Percentiles rank a stretch among this genome's conserved stretches.
Evolutionary conservation across 2,888 invertebrate species (phyloP).

Genomic region (Agriopis leucophaearia): DNA sequence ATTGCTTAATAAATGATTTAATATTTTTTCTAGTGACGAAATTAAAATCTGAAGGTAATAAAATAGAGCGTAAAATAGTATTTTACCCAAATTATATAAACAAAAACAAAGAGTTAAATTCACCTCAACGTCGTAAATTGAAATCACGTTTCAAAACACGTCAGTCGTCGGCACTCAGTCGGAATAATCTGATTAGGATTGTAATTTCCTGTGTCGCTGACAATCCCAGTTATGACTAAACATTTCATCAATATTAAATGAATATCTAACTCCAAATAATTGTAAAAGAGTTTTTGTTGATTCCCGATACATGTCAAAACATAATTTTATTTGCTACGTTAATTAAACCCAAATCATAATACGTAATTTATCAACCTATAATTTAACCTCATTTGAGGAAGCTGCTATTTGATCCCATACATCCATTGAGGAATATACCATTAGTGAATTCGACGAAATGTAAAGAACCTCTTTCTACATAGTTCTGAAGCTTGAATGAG

Average conservation of each 20-base stretch:
- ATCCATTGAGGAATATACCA: too few relatives aligned
- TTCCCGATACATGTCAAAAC: neutral
- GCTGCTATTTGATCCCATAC: too few relatives aligned
- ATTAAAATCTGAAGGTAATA: too few relatives aligned
- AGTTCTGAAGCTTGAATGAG: too few relatives aligned
- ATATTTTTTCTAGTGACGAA: too few relatives aligned
- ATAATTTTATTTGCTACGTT: neutral
- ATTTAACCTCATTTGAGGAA: too few relatives aligned
- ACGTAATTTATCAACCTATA: too few relatives aligned
- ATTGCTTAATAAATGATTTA: too few relatives aligned
- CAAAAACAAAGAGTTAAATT: constrained; percentile 39
- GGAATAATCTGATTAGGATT: constrained; percentile 77
- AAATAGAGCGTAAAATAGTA: too few relatives aligned
- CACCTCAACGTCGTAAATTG: constrained; percentile 45
- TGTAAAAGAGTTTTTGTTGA: neutral
- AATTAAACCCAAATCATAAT: neutral
- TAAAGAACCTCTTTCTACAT: too few relatives aligned
- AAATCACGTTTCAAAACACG: constrained; percentile 49
- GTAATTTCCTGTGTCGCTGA: constrained; percentile 76
- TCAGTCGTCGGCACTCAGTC: constrained; percentile 67
- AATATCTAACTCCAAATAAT: constrained; percentile 9
- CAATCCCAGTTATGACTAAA: constrained; percentile 56
- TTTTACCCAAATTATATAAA: constrained; percentile 23
- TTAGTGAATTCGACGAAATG: too few relatives aligned
- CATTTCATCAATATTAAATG: constrained; percentile 44